These are phyloP conservation scores for Cistogaster globosa DNA, from an alignment of 2,888 invertebrate species.

Conservation along the genomic window DNA sequence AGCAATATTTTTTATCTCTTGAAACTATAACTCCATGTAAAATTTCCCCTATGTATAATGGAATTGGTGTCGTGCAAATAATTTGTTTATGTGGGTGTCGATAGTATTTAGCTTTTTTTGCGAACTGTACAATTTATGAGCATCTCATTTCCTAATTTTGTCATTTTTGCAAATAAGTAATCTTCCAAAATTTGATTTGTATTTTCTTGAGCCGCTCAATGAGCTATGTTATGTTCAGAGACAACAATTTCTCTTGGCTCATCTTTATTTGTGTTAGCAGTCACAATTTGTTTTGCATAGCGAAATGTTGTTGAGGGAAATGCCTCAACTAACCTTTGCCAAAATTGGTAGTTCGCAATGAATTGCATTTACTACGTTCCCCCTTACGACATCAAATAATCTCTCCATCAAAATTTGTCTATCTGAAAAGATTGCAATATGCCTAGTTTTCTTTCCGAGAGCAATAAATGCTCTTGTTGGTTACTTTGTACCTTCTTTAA, in stretches of 20 bases:
- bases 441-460: not conserved
- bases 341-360: conserved; percentile 19
- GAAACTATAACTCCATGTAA: conserved; percentile 5
- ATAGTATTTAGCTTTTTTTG: too few species aligned
- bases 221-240: conserved; percentile 39
- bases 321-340: conserved; percentile 32
- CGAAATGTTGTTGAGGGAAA: conserved; percentile 58
- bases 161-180: conserved; percentile 40
- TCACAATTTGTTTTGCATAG: conserved; percentile 35
- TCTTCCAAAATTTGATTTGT: conserved; percentile 68
- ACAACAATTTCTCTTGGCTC: conserved; percentile 14
- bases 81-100: conserved; percentile 69
- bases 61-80: conserved; percentile 41
- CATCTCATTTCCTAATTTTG: too few species aligned
- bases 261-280: not conserved
- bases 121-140: too few species aligned
- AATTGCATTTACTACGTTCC: conserved; percentile 53
- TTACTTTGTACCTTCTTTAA: too few species aligned
- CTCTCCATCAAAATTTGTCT: conserved; percentile 30
- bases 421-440: conserved; percentile 33
- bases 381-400: conserved; percentile 28
- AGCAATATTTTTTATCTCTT: not conserved
- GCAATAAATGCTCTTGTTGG: too few species aligned
- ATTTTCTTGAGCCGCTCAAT: conserved; percentile 71
- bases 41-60: not conserved